Evolutionary conservation across 1,140 invertebrate species (phyloP), one percentile per base, ranked within the genome.

Genomic region (Tetramorium parvispinum): DNA sequence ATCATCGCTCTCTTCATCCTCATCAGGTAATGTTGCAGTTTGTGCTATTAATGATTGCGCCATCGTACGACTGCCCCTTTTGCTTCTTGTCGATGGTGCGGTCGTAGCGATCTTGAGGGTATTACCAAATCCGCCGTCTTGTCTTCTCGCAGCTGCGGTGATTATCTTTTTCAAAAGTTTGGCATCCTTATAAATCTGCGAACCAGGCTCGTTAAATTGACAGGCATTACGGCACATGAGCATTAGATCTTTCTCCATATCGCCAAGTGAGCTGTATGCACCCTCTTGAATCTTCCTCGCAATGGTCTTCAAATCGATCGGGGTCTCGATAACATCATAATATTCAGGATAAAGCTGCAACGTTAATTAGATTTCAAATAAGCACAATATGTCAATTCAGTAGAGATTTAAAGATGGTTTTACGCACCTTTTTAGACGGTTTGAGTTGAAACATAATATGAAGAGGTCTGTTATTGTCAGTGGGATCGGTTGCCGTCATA

Each of bases 161-260:
- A 95, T 95, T 13, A 97, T 97, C 94, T 98, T 98, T 92, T 98
- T 98, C 61, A 99, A 94, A 16, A 97, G 95, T 93, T 98, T 98
- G 0, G 99, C 98, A 96, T 99, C 98, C 95, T 99, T 99, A 93
- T 99, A 99, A 89, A 99, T 99, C 93, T 98, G 97, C 3, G 99
- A 99, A 0, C 98, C 98, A 0, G 99, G 98, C 93, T 99, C 99
- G 94, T 99, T 99, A 93, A 99, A 99, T 6, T 97, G 96, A 93
- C 98, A 99, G 0, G 99, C 99, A 96, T 99, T 99, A 87, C 97
- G 97, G 53, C 98, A 98, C 97, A 99, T 98, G 24, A 98, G 95
- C 87, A 98, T 93, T 8, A 99, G 94, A 96, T 99, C 99, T 79
- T 97, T 97, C 94, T 99, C 98, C 95, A 99, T 96, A 63, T 99